These are phyloP conservation scores for Eristalis pertinax DNA, from an alignment of 2,888 invertebrate species.

Conservation along the genomic window DNA sequence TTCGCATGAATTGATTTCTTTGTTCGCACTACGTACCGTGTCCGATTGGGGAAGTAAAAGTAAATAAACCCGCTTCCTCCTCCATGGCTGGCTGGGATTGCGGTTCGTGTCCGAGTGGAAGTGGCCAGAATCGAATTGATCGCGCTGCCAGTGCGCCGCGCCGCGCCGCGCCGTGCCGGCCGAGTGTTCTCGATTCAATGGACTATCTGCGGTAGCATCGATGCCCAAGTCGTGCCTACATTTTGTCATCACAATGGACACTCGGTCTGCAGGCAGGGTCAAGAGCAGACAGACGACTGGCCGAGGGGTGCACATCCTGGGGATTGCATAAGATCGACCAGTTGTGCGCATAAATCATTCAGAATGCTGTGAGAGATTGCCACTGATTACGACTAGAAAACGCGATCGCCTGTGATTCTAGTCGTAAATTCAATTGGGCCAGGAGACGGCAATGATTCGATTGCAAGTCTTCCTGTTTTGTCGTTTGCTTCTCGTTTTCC, in stretches of 20 bases:
- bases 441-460: slow-evolving; percentile 20
- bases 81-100: not conserved
- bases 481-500: not conserved
- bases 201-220: slow-evolving; percentile 15
- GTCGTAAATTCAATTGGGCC: slow-evolving; percentile 51
- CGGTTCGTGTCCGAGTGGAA: not conserved
- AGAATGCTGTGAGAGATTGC: slow-evolving; percentile 54
- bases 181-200: slow-evolving; percentile 12
- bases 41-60: slow-evolving; percentile 37
- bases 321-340: slow-evolving; percentile 57
- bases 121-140: slow-evolving; percentile 8
- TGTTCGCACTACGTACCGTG: slow-evolving; percentile 24
- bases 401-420: slow-evolving; percentile 20
- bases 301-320: not conserved
- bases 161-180: not conserved
- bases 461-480: slow-evolving; percentile 41
- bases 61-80: slow-evolving; percentile 43
- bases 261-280: slow-evolving; percentile 13
- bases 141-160: not conserved
- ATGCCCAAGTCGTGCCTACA: slow-evolving; percentile 30
- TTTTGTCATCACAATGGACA: slow-evolving; percentile 21
- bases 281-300: slow-evolving; percentile 11
- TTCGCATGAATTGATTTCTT: slow-evolving; percentile 51
- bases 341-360: slow-evolving; percentile 56
- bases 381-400: slow-evolving; percentile 44